A percentile compares a stretch with the other conserved stretches of the same genome.
Evolutionary conservation across 2,113 vertebrate species (phyloP).

Genomic region (Piprites chloris): DNA sequence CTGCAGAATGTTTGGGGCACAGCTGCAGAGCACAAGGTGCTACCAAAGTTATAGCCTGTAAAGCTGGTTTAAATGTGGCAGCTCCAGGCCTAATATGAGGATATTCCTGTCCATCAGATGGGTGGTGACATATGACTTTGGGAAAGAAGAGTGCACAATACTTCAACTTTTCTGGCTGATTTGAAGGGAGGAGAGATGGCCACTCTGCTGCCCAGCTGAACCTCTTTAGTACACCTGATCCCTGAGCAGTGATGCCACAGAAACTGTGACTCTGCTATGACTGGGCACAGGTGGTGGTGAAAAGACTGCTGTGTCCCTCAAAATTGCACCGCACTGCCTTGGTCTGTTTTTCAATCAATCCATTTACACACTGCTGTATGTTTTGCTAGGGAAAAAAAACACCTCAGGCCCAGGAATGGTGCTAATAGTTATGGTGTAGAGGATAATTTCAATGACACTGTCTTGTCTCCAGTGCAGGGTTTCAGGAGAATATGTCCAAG

Average conservation of each 20-base stretch:
- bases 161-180: neutral
- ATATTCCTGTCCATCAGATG: neutral
- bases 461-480: neutral
- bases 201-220: rapidly evolving
- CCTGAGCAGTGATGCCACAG: rapidly evolving
- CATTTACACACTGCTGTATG: neutral
- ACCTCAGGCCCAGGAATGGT: neutral
- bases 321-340: rapidly evolving
- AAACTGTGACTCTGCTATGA: neutral
- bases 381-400: neutral
- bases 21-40: neutral
- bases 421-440: neutral
- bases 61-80: neutral
- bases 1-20: neutral
- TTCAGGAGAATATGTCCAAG: neutral
- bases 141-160: neutral
- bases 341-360: neutral
- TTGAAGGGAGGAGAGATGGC: neutral
- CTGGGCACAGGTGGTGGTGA: rapidly evolving
- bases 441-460: neutral
- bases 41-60: rapidly evolving
- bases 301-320: neutral
- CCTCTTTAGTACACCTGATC: neutral
- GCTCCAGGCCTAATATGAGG: rapidly evolving
- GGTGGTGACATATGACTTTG: rapidly evolving